Percentiles rank a stretch among this genome's conserved stretches.
Conservation (phyloP, 2,888 invertebrate species). For the Agonopterix alstromeriana region DNA sequence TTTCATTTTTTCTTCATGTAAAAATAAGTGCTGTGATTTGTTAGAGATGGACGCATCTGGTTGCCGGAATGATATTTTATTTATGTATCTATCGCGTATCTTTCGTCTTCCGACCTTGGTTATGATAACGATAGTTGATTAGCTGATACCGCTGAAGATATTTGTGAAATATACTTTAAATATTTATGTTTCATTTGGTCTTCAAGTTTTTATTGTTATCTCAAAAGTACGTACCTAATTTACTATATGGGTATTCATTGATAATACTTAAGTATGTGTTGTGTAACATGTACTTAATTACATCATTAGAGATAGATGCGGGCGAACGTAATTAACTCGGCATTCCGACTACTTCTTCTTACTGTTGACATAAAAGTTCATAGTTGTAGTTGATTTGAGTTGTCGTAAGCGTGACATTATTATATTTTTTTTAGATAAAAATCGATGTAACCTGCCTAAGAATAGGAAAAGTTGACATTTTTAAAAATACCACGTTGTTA, state of each 20-base stretch:
- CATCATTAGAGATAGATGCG: slow-evolving; percentile 44
- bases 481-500: too few relatives aligned
- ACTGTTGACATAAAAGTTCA: neutral
- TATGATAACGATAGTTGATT: neutral
- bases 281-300: slow-evolving; percentile 52
- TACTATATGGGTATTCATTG: slow-evolving; percentile 19
- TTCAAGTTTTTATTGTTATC: neutral
- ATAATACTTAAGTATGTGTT: slow-evolving; percentile 19
- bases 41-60: slow-evolving; percentile 33
- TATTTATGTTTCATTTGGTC: neutral
- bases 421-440: too few relatives aligned
- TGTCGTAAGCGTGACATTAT: too few relatives aligned
- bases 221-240: slow-evolving; percentile 10
- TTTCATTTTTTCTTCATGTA: slow-evolving; percentile 33
- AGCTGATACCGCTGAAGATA: too few relatives aligned
- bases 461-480: too few relatives aligned
- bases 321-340: slow-evolving; percentile 41
- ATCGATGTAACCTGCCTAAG: too few relatives aligned
- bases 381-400: too few relatives aligned
- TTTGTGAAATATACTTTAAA: too few relatives aligned
- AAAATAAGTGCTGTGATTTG: slow-evolving; percentile 31
- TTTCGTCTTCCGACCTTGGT: slow-evolving; percentile 30
- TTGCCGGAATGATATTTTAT: slow-evolving; percentile 38
- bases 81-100: slow-evolving; percentile 19
- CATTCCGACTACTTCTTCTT: slow-evolving; percentile 35